These are phyloP conservation scores for Mus musculus DNA, from an alignment of 2,113 vertebrate genomes.

Conservation along the genomic window GRCm39 chr6:103245501-103246000, in stretches of 20 bases:
- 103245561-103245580: background rate
- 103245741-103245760: background rate
- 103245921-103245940: background rate
- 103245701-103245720: background rate
- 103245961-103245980: background rate
- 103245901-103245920: background rate
- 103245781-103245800: background rate
- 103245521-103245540: background rate
- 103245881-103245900: background rate
- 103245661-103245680: background rate
- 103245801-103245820: background rate
- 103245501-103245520: background rate
- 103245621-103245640: background rate
- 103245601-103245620: background rate
- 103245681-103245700: background rate
- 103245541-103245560: background rate
- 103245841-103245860: background rate
- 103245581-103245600: background rate
- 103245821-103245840: background rate
- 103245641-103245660: background rate
- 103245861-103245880: background rate
- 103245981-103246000: background rate
- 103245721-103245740: background rate
- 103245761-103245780: background rate
- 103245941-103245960: background rate